A percentile compares a stretch with the other conserved stretches of the same genome.
phyloP scores from a whole-genome alignment of 2,888 invertebrate species.

The Agrenia bidenticulata region DNA sequence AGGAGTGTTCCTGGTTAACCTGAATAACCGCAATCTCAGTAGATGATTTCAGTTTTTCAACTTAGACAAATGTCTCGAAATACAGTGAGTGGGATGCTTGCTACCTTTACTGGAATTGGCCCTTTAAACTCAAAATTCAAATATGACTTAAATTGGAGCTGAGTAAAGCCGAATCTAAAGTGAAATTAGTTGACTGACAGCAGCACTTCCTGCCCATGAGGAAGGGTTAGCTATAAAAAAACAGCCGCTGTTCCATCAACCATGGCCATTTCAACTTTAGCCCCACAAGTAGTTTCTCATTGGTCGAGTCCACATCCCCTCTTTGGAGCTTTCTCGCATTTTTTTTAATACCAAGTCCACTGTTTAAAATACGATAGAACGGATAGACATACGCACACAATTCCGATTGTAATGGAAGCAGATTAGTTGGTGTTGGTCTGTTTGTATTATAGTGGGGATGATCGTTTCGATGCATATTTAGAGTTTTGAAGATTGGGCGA shows the following conservation, averaged over 20 bases:
- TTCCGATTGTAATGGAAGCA: too few species aligned
- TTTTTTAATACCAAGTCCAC: neutral
- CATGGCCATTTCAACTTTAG: slow-evolving; percentile 17
- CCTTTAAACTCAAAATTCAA: too few species aligned
- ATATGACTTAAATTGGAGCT: too few species aligned
- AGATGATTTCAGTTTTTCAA: too few species aligned
- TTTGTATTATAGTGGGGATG: neutral
- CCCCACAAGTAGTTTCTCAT: slow-evolving; percentile 8
- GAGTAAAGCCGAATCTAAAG: slow-evolving; percentile 10
- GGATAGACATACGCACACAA: too few species aligned
- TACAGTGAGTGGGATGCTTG: too few species aligned
- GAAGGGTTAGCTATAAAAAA: slow-evolving; percentile 22
- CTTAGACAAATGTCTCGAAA: too few species aligned
- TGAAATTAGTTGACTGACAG: slow-evolving; percentile 20
- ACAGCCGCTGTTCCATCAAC: slow-evolving; percentile 27
- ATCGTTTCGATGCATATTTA: neutral
- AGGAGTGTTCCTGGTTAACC: too few species aligned
- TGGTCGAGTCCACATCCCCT: neutral
- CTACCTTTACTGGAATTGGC: too few species aligned
- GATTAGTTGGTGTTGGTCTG: neutral
- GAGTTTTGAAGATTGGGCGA: slow-evolving; percentile 12
- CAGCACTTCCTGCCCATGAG: slow-evolving; percentile 17
- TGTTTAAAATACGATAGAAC: too few species aligned
- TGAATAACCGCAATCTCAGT: too few species aligned
- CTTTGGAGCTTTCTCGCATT: slow-evolving; percentile 1